A percentile compares a stretch with the other conserved stretches of the same genome.
Evolutionary conservation across 2,888 invertebrate genomes (phyloP).

Genomic region (Drosophila rubida): DNA sequence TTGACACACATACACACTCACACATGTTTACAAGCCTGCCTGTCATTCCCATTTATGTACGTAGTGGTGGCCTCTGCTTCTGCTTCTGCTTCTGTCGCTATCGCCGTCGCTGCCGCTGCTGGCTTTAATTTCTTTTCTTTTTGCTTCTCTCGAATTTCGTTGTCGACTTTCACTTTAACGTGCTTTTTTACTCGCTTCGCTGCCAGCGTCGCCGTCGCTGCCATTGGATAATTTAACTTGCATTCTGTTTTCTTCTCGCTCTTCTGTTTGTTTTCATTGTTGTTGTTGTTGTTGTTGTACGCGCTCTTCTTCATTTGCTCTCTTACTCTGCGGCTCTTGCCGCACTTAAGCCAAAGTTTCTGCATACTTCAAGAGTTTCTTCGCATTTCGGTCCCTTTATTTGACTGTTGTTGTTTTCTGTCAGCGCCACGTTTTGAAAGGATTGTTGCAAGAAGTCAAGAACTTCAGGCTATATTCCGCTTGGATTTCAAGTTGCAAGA

Average conservation of each 20-base stretch:
- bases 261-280: constrained; percentile 42
- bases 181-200: constrained; percentile 47
- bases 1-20: constrained; percentile 23
- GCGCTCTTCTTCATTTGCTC: neutral
- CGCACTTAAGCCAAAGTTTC: constrained; percentile 15
- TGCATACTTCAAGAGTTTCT: constrained; percentile 1
- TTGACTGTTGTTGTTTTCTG: neutral
- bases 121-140: constrained; percentile 27
- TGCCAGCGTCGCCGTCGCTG: constrained; percentile 43
- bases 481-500: neutral
- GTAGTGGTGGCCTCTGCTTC: no score
- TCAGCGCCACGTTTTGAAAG: neutral
- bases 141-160: constrained; percentile 43
- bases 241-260: constrained; percentile 46
- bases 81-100: constrained; percentile 13
- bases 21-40: constrained; percentile 27
- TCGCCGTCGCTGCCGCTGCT: constrained; percentile 23
- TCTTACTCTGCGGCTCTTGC: neutral
- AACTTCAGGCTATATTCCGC: neutral
- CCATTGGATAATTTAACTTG: constrained; percentile 39
- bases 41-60: constrained; percentile 23
- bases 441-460: neutral
- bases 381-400: neutral
- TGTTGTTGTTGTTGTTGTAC: constrained; percentile 3
- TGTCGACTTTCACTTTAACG: constrained; percentile 61